These are phyloP conservation scores for Conistra vaccinii DNA, from an alignment of 2,888 invertebrate species.

Conservation along the genomic window DNA sequence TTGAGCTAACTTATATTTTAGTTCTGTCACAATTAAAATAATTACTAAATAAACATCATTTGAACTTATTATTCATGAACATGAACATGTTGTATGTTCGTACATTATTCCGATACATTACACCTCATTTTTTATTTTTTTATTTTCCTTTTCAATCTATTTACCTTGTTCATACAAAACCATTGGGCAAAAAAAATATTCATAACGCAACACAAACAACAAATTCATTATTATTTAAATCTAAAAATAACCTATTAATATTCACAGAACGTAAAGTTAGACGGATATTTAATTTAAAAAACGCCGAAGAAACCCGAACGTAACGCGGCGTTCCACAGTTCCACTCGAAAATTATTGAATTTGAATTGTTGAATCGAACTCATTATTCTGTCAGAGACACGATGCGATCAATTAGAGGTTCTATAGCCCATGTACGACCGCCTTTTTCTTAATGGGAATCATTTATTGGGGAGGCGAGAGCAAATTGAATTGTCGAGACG, in stretches of 20 bases:
- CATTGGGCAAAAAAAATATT: constrained; percentile 59
- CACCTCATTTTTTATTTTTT: no score
- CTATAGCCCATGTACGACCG: constrained; percentile 72
- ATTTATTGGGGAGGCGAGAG: constrained; percentile 71
- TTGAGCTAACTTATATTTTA: no score
- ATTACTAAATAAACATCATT: background rate
- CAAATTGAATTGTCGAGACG: constrained; percentile 79
- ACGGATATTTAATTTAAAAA: constrained; percentile 73
- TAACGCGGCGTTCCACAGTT: constrained; percentile 34
- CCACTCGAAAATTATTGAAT: constrained; percentile 71
- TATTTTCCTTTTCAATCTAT: constrained; percentile 24
- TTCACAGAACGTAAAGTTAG: constrained; percentile 63
- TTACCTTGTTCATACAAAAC: constrained; percentile 52
- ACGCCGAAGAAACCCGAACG: constrained; percentile 45
- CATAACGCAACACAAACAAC: constrained; percentile 64
- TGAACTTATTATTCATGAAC: background rate
- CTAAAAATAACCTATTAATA: constrained; percentile 69
- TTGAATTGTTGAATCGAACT: constrained; percentile 71
- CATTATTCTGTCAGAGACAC: constrained; percentile 78
- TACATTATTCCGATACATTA: constrained; percentile 7
- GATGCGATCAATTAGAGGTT: constrained; percentile 79
- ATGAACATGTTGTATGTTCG: background rate
- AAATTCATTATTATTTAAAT: constrained; percentile 73
- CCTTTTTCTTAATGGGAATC: constrained; percentile 82
- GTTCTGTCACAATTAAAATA: no score